Percentiles rank a stretch among this genome's conserved stretches.
Evolutionary conservation across 1,140 invertebrate species (phyloP).

Genomic region (Calephelis virginiensis): DNA sequence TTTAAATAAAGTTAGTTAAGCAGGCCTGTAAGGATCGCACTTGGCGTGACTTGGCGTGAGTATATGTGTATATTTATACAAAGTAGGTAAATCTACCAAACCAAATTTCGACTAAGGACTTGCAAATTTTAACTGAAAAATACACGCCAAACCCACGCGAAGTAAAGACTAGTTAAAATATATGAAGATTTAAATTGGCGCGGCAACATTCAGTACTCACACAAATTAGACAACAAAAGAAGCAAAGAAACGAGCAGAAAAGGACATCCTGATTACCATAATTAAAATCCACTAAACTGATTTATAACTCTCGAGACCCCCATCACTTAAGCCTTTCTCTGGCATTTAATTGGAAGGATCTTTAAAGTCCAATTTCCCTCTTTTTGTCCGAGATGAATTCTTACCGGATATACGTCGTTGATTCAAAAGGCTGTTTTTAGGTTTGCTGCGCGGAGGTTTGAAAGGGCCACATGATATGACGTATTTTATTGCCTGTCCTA

Average conservation of each 20-base stretch:
- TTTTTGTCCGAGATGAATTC: conserved; percentile 55
- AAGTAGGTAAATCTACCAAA: too few relatives aligned
- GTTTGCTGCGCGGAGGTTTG: conserved; percentile 48
- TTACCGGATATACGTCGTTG: conserved; percentile 57
- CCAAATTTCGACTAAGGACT: too few relatives aligned
- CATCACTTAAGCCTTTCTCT: conserved; percentile 66
- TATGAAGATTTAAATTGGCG: conserved; percentile 37
- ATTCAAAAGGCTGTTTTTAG: conserved; percentile 62
- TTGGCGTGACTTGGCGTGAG: too few relatives aligned
- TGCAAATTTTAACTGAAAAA: too few relatives aligned
- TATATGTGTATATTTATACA: too few relatives aligned
- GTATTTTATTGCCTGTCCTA: conserved; percentile 56
- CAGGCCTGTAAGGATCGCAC: too few relatives aligned
- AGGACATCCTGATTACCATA: conserved; percentile 73
- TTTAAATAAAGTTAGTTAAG: too few relatives aligned
- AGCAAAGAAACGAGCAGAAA: conserved; percentile 48
- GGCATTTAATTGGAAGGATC: conserved; percentile 66
- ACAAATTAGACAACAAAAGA: conserved; percentile 61
- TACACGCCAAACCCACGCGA: too few relatives aligned
- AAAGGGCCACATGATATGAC: conserved; percentile 66
- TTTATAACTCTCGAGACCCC: conserved; percentile 62
- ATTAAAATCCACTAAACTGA: conserved; percentile 72
- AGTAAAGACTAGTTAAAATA: too few relatives aligned
- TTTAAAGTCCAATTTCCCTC: conserved; percentile 57
- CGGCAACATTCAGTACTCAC: conserved; percentile 34